Percentiles rank a stretch among this genome's conserved stretches.
These are phyloP conservation scores for Eretmocerus hayati DNA, from an alignment of 2,888 invertebrate genomes.

Conservation along the genomic window DNA sequence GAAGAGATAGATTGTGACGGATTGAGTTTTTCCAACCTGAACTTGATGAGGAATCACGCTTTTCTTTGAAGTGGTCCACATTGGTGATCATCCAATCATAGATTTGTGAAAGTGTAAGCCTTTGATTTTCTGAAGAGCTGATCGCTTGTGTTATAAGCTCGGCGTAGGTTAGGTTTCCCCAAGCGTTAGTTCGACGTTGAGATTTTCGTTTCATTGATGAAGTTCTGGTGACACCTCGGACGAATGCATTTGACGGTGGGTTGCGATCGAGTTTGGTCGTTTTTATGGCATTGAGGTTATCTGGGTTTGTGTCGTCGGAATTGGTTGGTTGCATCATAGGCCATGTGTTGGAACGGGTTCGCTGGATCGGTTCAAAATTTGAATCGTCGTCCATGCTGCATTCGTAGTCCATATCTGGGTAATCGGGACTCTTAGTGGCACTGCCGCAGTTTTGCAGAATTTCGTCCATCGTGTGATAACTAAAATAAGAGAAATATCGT, in stretches of 20 bases:
- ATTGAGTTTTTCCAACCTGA: conserved; percentile 84
- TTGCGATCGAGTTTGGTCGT: conserved; percentile 35
- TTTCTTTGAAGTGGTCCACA: conserved; percentile 98
- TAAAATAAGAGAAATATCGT: too few species aligned
- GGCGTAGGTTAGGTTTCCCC: conserved; percentile 97
- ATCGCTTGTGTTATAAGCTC: conserved; percentile 99
- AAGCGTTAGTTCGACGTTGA: conserved; percentile 72
- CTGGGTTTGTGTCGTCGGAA: conserved; percentile 64
- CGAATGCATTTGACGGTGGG: conserved; percentile 19
- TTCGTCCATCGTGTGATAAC: too few species aligned
- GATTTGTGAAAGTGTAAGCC: conserved; percentile 95
- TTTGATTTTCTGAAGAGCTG: conserved; percentile 86
- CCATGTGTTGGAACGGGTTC: conserved; percentile 97
- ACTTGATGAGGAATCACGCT: conserved; percentile 97
- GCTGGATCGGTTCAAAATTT: conserved; percentile 76
- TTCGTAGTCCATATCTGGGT: too few species aligned
- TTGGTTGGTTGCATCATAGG: conserved; percentile 86
- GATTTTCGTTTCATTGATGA: conserved; percentile 87
- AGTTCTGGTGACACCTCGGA: conserved; percentile 23
- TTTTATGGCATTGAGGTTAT: conserved; percentile 47
- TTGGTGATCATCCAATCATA: conserved; percentile 99
- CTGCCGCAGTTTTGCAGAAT: too few species aligned
- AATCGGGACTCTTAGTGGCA: too few species aligned
- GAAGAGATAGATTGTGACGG: conserved; percentile 8
- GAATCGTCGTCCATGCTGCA: too few species aligned